These are phyloP conservation scores for Drosophila subobscura DNA, from an alignment of 1,140 invertebrate species.

Conservation along the genomic window DNA sequence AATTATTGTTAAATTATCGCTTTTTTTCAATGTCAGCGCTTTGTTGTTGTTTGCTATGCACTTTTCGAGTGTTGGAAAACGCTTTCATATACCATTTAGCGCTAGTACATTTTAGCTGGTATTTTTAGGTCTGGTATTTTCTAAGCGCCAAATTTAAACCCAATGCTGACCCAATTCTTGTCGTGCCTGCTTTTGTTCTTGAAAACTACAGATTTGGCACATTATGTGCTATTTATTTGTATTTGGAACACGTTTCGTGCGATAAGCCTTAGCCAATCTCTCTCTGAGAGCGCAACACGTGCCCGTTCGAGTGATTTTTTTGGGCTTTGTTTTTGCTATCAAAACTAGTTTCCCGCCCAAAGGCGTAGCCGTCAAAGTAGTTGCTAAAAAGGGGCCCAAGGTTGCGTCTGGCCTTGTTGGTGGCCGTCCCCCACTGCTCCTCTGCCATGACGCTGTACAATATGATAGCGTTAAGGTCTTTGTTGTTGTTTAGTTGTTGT, in stretches of 20 bases:
- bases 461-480: conserved; percentile 60
- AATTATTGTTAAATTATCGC: conserved; percentile 43
- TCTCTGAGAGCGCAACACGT: conserved; percentile 36
- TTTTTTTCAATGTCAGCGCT: conserved; percentile 62
- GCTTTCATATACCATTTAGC: too few species aligned
- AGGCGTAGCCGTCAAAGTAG: conserved; percentile 35
- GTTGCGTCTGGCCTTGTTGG: conserved; percentile 29
- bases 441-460: conserved; percentile 6
- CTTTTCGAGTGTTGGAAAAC: conserved; percentile 23
- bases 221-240: conserved; percentile 8
- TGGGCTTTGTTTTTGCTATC: conserved; percentile 23
- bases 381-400: conserved; percentile 58
- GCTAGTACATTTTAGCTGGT: background rate
- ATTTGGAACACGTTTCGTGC: conserved; percentile 14
- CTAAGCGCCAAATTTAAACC: conserved; percentile 27
- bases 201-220: conserved; percentile 19
- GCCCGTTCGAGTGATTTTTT: background rate
- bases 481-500: conserved; percentile 44
- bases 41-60: conserved; percentile 52
- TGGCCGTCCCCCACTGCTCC: conserved; percentile 9
- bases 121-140: background rate
- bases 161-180: conserved; percentile 18
- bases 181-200: background rate
- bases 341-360: conserved; percentile 67
- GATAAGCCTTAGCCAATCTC: conserved; percentile 10